Conservation (phyloP, 2,113 vertebrate genomes). For the Arvicanthis niloticus region DNA sequence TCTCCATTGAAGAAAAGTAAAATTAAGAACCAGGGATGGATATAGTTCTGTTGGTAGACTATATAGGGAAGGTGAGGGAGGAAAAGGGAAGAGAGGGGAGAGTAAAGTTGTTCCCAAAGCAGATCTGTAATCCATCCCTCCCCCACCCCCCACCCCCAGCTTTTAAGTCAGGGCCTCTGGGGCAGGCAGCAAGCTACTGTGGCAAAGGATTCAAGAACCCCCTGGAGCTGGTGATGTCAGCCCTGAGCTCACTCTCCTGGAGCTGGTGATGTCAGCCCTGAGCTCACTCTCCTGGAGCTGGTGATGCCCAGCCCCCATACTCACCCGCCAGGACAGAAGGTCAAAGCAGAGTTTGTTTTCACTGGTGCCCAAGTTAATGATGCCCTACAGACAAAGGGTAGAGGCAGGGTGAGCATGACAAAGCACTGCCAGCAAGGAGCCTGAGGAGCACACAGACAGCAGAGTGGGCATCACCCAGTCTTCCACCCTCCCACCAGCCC, state of each 20-base stretch:
- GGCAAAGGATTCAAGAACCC: not conserved
- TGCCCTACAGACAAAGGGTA: slow-evolving; percentile 88
- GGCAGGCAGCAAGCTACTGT: not conserved
- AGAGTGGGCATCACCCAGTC: not conserved
- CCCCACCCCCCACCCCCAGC: no score
- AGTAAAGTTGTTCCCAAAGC: not conserved
- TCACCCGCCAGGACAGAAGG: slow-evolving; percentile 94
- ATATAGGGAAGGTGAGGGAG: not conserved
- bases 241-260: slow-evolving; percentile 88
- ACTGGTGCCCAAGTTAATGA: slow-evolving; percentile 96
- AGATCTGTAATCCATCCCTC: not conserved
- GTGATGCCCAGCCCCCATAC: slow-evolving; percentile 49
- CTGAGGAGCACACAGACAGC: not conserved
- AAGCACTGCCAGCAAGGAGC: not conserved
- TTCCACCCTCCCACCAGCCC: rapidly evolving
- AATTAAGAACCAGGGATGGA: no score
- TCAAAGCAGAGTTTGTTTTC: slow-evolving; percentile 99
- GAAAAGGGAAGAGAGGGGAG: no score
- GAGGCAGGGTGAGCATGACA: not conserved
- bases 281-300: slow-evolving; percentile 88
- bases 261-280: not conserved
- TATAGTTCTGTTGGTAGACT: not conserved
- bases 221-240: not conserved
- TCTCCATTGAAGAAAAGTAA: not conserved
- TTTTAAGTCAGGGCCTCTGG: not conserved